Conservation (phyloP, 1,140 invertebrate species). For the Euschistus heros region DNA sequence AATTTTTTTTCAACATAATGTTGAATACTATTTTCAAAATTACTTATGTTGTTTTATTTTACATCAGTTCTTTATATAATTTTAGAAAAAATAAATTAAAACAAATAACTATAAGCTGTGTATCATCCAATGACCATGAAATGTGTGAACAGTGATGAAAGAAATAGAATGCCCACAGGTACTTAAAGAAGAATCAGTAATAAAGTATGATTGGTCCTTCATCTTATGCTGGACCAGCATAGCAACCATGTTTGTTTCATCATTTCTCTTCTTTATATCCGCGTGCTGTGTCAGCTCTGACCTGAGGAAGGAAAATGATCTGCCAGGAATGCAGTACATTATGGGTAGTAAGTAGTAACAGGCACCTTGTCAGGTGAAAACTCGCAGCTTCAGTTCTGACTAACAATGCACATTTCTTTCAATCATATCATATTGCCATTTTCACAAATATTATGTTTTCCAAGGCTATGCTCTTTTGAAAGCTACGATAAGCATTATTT, state of each 20-base stretch:
- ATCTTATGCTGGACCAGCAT: slow-evolving; percentile 72
- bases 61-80: too few relatives aligned
- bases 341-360: slow-evolving; percentile 47
- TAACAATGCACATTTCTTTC: slow-evolving; percentile 10
- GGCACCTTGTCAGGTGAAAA: background rate
- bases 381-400: background rate
- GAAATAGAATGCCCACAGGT: slow-evolving; percentile 40
- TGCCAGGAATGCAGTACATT: slow-evolving; percentile 74
- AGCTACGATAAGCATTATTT: too few relatives aligned
- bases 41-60: too few relatives aligned
- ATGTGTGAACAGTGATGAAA: background rate
- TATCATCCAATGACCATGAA: too few relatives aligned
- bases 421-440: background rate
- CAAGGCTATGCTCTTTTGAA: too few relatives aligned
- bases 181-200: slow-evolving; percentile 54
- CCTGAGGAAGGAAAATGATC: slow-evolving; percentile 44
- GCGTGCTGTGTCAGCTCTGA: slow-evolving; percentile 66
- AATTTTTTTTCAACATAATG: too few relatives aligned
- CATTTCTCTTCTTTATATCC: slow-evolving; percentile 66
- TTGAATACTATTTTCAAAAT: too few relatives aligned
- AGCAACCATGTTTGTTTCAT: slow-evolving; percentile 57
- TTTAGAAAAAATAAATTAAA: too few relatives aligned
- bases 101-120: too few relatives aligned
- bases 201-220: slow-evolving; percentile 74
- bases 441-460: background rate